Evolutionary conservation across 2,888 invertebrate genomes (phyloP).

Genomic region (Proisotoma minuta): DNA sequence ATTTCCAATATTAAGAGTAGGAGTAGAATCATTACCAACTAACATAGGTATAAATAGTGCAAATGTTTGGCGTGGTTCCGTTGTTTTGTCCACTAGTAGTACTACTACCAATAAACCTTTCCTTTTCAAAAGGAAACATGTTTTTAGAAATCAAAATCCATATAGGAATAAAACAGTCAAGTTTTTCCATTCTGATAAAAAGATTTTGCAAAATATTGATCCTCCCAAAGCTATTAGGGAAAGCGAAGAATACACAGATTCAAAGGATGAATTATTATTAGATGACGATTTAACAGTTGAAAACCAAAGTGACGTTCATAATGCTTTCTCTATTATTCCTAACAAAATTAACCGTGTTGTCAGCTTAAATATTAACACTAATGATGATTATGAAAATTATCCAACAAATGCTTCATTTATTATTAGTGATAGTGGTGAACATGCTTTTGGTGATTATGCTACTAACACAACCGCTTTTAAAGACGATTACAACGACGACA

Average conservation of each 20-base stretch:
- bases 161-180: not conserved
- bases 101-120: not conserved
- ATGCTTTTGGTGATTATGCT: not conserved
- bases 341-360: too few species aligned
- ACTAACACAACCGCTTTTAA: not conserved
- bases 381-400: too few species aligned
- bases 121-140: constrained; percentile 1
- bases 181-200: not conserved
- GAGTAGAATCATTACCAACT: not conserved
- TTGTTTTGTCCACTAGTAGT: not conserved
- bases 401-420: too few species aligned
- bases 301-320: too few species aligned
- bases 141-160: not conserved
- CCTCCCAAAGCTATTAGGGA: not conserved
- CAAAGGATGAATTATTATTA: not conserved
- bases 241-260: not conserved
- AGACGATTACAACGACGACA: too few species aligned
- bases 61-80: not conserved
- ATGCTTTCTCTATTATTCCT: too few species aligned
- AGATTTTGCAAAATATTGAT: not conserved
- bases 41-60: not conserved
- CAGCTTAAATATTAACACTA: too few species aligned
- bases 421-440: too few species aligned
- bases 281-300: not conserved
- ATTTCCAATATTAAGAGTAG: not conserved